phyloP scores from a whole-genome alignment of 2,888 invertebrate genomes.

The Himalopsyche tibetana region DNA sequence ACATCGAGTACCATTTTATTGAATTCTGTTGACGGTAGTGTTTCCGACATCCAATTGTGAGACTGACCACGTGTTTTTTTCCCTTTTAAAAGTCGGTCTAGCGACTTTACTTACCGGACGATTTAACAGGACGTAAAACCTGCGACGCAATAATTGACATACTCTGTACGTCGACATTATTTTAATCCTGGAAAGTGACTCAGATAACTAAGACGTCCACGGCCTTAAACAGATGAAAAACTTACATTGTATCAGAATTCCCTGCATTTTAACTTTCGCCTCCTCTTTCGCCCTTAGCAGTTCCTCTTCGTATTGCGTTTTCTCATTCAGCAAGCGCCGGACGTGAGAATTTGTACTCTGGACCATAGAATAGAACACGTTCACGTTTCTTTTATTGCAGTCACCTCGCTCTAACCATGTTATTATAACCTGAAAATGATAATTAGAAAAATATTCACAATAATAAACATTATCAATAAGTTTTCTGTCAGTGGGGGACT shows the following conservation, averaged over 20 bases:
- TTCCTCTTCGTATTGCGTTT: constrained; percentile 92
- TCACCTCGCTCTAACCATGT: constrained; percentile 97
- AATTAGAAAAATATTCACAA: too few relatives aligned
- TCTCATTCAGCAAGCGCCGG: constrained; percentile 89
- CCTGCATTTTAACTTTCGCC: constrained; percentile 89
- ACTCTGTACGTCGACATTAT: background rate
- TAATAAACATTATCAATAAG: too few relatives aligned
- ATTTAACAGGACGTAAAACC: background rate
- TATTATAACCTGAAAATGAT: constrained; percentile 81
- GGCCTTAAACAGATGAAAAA: constrained; percentile 68
- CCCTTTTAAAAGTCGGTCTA: background rate
- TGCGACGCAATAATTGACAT: background rate
- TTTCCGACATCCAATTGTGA: constrained; percentile 43
- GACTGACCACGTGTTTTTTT: constrained; percentile 29
- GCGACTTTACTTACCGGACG: constrained; percentile 28
- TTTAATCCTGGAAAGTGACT: background rate
- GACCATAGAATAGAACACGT: constrained; percentile 96
- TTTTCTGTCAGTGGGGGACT: too few relatives aligned
- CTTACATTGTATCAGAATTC: constrained; percentile 94
- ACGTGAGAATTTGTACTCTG: constrained; percentile 96
- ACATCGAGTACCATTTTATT: constrained; percentile 24
- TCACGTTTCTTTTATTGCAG: constrained; percentile 93
- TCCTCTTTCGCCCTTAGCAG: constrained; percentile 89
- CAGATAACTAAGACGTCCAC: background rate
- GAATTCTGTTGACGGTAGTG: constrained; percentile 39